Evolutionary conservation across 2,797 vertebrate genomes (phyloP).

Genomic region (Eospalax fontanierii): DNA sequence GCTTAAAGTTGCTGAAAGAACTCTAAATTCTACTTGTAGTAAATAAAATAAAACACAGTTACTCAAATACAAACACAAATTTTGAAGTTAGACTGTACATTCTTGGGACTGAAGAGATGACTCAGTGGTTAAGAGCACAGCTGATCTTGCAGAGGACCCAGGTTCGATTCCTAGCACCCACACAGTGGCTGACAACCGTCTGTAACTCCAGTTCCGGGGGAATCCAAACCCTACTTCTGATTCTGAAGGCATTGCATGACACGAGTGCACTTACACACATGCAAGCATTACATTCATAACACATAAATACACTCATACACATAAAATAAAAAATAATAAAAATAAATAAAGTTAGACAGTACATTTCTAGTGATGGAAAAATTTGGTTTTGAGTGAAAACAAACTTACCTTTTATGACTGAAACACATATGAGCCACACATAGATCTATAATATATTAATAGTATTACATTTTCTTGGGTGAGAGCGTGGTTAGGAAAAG

Average conservation of each 20-base stretch:
- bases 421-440: neutral
- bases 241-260: too few species aligned
- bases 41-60: slow-evolving; percentile 38
- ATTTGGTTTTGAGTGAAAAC: neutral
- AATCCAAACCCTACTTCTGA: too few species aligned
- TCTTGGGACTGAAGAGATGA: too few species aligned
- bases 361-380: slow-evolving; percentile 2
- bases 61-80: neutral
- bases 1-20: slow-evolving; percentile 44
- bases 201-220: too few species aligned
- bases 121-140: too few species aligned
- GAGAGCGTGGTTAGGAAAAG: neutral
- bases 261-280: too few species aligned
- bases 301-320: too few species aligned
- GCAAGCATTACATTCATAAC: too few species aligned
- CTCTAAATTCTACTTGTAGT: slow-evolving; percentile 24
- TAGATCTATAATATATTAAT: neutral
- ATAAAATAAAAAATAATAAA: too few species aligned
- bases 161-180: too few species aligned
- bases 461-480: slow-evolving; percentile 10
- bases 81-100: neutral
- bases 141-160: too few species aligned
- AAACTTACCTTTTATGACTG: neutral
- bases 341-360: neutral
- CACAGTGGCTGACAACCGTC: too few species aligned